phyloP scores from a whole-genome alignment of 2,888 invertebrate species.

The Philereme vetulata region DNA sequence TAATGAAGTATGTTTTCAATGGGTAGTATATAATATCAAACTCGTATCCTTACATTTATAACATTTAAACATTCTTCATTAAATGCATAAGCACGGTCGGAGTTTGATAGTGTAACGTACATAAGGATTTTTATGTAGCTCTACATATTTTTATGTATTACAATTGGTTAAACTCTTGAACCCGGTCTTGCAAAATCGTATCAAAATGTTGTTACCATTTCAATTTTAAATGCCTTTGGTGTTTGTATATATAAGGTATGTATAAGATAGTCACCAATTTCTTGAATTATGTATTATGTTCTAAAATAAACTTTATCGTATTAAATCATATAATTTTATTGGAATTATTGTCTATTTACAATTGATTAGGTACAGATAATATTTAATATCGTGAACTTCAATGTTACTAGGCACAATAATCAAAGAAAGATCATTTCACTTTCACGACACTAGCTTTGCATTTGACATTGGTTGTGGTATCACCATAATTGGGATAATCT shows the following conservation, averaged over 20 bases:
- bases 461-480: slow-evolving; percentile 44
- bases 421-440: background rate
- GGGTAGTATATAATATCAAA: slow-evolving; percentile 13
- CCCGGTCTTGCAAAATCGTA: slow-evolving; percentile 49
- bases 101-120: slow-evolving; percentile 64
- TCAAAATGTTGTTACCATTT: slow-evolving; percentile 18
- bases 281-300: background rate
- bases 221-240: background rate
- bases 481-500: slow-evolving; percentile 52
- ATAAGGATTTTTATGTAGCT: background rate
- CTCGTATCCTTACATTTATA: slow-evolving; percentile 1
- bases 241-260: background rate
- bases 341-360: background rate
- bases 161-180: slow-evolving; percentile 69
- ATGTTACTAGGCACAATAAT: too few relatives aligned
- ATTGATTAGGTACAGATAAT: background rate
- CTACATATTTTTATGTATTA: slow-evolving; percentile 3
- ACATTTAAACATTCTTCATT: slow-evolving; percentile 20
- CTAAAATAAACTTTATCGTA: slow-evolving; percentile 29
- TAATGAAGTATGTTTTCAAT: slow-evolving; percentile 21
- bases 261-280: background rate
- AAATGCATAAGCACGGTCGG: slow-evolving; percentile 42
- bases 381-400: background rate
- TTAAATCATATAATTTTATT: background rate
- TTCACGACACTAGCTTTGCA: background rate